Conservation (phyloP, 2,113 vertebrate genomes). For the Ceyx cyanopectus region DNA sequence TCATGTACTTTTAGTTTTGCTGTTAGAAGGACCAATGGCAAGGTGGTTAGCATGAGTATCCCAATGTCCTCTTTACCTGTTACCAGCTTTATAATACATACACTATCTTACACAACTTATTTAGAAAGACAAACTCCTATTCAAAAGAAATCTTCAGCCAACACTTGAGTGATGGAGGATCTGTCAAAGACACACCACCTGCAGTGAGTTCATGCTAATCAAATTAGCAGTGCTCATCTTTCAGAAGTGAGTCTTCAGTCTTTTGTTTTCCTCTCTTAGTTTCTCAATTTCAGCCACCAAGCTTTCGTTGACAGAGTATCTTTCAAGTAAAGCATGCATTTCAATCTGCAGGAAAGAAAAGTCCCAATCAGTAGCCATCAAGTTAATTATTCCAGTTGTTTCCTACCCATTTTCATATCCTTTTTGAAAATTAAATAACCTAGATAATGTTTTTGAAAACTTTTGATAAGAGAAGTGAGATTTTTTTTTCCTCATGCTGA, state of each 20-base stretch:
- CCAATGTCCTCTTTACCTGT: constrained; percentile 21
- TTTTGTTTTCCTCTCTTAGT: constrained; percentile 93
- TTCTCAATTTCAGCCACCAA: constrained; percentile 94
- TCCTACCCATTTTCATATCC: neutral
- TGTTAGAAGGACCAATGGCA: constrained; percentile 10
- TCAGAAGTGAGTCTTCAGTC: constrained; percentile 91
- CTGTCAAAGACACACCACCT: constrained; percentile 6
- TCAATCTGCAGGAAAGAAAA: constrained; percentile 84
- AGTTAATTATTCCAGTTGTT: neutral
- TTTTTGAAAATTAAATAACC: constrained; percentile 30
- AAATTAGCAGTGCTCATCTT: neutral
- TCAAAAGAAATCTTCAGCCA: constrained; percentile 34
- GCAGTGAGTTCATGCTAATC: neutral
- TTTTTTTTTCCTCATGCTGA: neutral
- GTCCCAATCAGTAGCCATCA: neutral
- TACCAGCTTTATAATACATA: constrained; percentile 16
- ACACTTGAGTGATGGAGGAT: constrained; percentile 24
- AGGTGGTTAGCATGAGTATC: constrained; percentile 52
- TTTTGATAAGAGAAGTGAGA: neutral
- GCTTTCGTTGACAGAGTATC: constrained; percentile 92
- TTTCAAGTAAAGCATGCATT: constrained; percentile 92
- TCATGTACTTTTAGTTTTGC: constrained; percentile 24
- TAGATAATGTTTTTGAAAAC: constrained; percentile 23
- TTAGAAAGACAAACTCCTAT: neutral
- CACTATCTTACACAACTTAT: constrained; percentile 33